Conservation (phyloP, 2,888 invertebrate species). For the Volucella inanis region DNA sequence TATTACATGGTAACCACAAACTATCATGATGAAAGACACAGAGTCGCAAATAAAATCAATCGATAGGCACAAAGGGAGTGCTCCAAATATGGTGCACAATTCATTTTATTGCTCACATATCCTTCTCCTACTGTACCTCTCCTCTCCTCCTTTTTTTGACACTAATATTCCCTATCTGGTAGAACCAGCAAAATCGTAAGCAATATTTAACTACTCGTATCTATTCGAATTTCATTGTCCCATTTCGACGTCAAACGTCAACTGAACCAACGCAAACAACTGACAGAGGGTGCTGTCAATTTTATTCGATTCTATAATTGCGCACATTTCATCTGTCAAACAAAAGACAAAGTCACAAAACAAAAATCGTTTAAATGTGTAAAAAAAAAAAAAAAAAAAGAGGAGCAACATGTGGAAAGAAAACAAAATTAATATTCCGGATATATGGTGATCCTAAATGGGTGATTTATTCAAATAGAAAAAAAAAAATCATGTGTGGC, state of each 20-base stretch:
- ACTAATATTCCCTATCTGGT: too few species aligned
- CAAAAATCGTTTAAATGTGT: slow-evolving; percentile 12
- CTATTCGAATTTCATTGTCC: slow-evolving; percentile 27
- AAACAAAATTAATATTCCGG: slow-evolving; percentile 69
- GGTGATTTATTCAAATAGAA: slow-evolving; percentile 39
- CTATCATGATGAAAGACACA: slow-evolving; percentile 27
- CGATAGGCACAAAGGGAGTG: background rate
- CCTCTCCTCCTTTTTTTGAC: too few species aligned
- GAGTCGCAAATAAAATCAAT: slow-evolving; percentile 23
- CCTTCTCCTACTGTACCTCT: too few species aligned
- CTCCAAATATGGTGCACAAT: slow-evolving; percentile 34
- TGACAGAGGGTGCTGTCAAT: slow-evolving; percentile 32
- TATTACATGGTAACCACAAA: slow-evolving; percentile 59
- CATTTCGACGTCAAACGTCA: background rate
- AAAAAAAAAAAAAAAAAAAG: background rate
- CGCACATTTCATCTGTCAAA: slow-evolving; percentile 51
- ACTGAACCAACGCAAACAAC: background rate
- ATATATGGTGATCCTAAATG: slow-evolving; percentile 63
- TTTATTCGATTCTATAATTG: slow-evolving; percentile 27
- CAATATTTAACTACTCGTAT: background rate
- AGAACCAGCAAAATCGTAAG: too few species aligned
- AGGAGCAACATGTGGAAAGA: slow-evolving; percentile 31
- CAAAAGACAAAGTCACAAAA: slow-evolving; percentile 20
- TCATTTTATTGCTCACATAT: background rate
- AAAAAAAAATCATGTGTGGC: background rate